These are phyloP conservation scores for Psittacula derbiana DNA, from an alignment of 2,797 vertebrate species.

Conservation along the genomic window DNA sequence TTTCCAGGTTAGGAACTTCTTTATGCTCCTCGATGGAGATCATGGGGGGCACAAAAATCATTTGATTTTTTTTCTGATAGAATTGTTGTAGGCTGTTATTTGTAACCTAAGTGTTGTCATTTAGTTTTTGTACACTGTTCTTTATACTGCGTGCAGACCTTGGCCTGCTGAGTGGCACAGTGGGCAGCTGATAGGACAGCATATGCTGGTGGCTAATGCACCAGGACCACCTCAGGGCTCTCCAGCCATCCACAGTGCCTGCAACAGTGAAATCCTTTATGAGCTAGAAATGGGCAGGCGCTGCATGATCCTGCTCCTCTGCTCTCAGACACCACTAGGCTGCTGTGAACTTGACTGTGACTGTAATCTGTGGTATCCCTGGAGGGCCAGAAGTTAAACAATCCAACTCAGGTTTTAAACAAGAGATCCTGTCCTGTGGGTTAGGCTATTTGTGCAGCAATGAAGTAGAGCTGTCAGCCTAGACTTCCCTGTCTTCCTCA, in stretches of 20 bases:
- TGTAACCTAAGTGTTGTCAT: background rate
- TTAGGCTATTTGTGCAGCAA: background rate
- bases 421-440: background rate
- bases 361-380: background rate
- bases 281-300: background rate
- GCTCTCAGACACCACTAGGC: background rate
- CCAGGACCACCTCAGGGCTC: background rate
- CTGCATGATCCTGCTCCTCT: background rate
- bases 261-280: background rate
- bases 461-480: background rate
- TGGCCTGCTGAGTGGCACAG: background rate
- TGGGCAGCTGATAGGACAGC: background rate
- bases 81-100: background rate
- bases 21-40: fast-evolving
- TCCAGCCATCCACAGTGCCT: background rate
- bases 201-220: fast-evolving
- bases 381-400: background rate
- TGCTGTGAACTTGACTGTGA: background rate
- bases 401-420: background rate
- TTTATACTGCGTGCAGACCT: background rate
- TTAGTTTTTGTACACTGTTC: background rate
- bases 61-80: background rate
- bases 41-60: fast-evolving
- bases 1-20: background rate
- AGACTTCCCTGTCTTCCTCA: background rate